Base-by-base conservation (phyloP, 2,888 invertebrate genomes). In the Drosophila melanosoma region DNA sequence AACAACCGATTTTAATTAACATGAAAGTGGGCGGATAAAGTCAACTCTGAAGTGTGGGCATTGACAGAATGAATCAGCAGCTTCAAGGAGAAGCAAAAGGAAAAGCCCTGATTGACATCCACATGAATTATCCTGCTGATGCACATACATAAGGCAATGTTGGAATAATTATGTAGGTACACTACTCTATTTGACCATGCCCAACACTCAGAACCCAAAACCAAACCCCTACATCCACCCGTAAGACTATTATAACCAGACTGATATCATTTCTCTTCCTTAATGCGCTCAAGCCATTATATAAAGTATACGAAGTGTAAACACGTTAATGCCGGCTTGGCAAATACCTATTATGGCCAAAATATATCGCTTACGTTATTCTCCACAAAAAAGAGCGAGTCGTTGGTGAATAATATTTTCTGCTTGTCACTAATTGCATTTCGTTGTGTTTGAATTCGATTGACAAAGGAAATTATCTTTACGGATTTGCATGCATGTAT, bases 11-110 rank as follows among this genome's bases (percentile, higher is more conserved):
- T 69, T 59, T 26, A 45, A 67, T 53, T 59, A 53, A 35, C 26
- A 33, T 54, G 67, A 53, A 59, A 69, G 68, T 42, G 64, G 40
- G 23, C 26, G 38, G 42, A 20, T 36, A 57, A 64, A 57, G 38
- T 40, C 33, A 69, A 53, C 40, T 53, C 23, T 48, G 32, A 38
- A 33, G 67, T 54, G 68, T 54, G 68, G 38, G 23, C 23, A 32
- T 56, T 42, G 68, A 51, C 67, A 26, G 45, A 36, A 38, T 68
- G 60, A 68, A 54, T 56, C 58, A 67, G 59, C 67, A 45, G 59
- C 1, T 48, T 26, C n/a, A 20, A 23, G 68, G 48, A 57, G 36
- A 38, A 45, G 33, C 26, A 64, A 56, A 64, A 33, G 56, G 38
- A 29, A 42, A 54, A 11, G 36, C 5, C 68, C 56, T 66, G 67